These are phyloP conservation scores for Nannoperca australis DNA, from an alignment of 2,797 vertebrate genomes.

Conservation along the genomic window DNA sequence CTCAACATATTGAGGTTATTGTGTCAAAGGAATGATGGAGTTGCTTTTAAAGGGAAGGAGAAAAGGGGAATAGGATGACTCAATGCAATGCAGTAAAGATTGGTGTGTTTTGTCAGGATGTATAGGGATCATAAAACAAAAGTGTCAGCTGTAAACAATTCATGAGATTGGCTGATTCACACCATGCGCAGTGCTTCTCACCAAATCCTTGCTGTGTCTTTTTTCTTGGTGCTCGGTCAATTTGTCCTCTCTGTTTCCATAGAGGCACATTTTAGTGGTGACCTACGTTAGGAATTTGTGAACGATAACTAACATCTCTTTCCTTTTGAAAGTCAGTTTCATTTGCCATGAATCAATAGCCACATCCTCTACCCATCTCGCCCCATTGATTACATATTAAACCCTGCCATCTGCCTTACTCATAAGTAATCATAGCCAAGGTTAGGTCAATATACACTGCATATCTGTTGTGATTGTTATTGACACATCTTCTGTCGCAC, in stretches of 20 bases:
- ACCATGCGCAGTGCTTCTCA: neutral
- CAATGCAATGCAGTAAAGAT: conserved; percentile 26
- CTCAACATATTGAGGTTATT: conserved; percentile 35
- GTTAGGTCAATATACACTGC: conserved; percentile 59
- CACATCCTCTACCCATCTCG: conserved; percentile 67
- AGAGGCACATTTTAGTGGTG: conserved; percentile 22
- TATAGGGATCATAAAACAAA: conserved; percentile 28
- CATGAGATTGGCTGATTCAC: conserved; percentile 16
- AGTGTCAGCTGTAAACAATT: conserved; percentile 38
- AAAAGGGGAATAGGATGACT: conserved; percentile 31
- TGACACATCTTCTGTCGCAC: conserved; percentile 63
- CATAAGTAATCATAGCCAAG: conserved; percentile 77
- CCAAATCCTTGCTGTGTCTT: neutral
- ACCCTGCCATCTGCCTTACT: conserved; percentile 68
- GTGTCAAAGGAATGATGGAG: conserved; percentile 61
- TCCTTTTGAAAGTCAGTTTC: conserved; percentile 71
- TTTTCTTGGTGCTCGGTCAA: conserved; percentile 25
- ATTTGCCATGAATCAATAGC: conserved; percentile 77
- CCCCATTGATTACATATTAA: conserved; percentile 80
- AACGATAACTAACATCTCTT: conserved; percentile 47
- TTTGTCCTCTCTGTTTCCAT: conserved; percentile 44
- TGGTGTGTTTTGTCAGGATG: conserved; percentile 48
- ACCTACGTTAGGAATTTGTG: conserved; percentile 41
- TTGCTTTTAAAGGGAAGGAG: conserved; percentile 19
- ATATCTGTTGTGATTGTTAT: conserved; percentile 62